Percentiles rank a stretch among this genome's conserved stretches.
Evolutionary conservation across 2,113 vertebrate genomes (phyloP).

Genomic region (Brachirus orientalis): DNA sequence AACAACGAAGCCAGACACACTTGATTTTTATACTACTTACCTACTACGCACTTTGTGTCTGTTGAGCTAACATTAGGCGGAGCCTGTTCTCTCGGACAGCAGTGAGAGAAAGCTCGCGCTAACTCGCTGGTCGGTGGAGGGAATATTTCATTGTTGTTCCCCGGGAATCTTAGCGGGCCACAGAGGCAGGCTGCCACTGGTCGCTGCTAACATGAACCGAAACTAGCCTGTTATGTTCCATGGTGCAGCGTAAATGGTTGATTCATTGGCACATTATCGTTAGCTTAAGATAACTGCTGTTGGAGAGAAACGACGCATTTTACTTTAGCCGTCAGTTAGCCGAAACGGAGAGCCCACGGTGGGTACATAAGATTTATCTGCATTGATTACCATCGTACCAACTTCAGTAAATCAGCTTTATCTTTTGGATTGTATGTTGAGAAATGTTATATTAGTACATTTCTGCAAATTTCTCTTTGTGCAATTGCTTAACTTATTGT

Average conservation of each 20-base stretch:
- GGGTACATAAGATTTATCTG: background rate
- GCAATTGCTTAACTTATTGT: no score
- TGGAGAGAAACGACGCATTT: background rate
- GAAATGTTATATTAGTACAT: no score
- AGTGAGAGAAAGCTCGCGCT: background rate
- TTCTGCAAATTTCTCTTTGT: no score
- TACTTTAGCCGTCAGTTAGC: background rate
- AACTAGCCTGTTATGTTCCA: background rate
- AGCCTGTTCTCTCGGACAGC: background rate
- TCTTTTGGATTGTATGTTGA: background rate
- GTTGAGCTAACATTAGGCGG: slow-evolving; percentile 5
- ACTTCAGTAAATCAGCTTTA: background rate
- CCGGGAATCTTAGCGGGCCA: slow-evolving; percentile 66
- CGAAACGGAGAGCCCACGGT: background rate
- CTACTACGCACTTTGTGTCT: no score
- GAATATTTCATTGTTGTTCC: slow-evolving; percentile 35
- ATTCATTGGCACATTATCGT: background rate
- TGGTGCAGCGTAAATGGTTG: background rate
- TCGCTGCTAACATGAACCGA: background rate
- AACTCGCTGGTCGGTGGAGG: slow-evolving; percentile 21
- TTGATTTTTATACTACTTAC: no score
- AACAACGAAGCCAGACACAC: background rate
- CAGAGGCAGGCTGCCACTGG: background rate
- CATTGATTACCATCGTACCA: background rate
- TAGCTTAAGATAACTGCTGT: background rate